These are phyloP conservation scores for Caenorhabditis tropicalis DNA, from an alignment of 1,140 invertebrate species.

Conservation along the genomic window DNA sequence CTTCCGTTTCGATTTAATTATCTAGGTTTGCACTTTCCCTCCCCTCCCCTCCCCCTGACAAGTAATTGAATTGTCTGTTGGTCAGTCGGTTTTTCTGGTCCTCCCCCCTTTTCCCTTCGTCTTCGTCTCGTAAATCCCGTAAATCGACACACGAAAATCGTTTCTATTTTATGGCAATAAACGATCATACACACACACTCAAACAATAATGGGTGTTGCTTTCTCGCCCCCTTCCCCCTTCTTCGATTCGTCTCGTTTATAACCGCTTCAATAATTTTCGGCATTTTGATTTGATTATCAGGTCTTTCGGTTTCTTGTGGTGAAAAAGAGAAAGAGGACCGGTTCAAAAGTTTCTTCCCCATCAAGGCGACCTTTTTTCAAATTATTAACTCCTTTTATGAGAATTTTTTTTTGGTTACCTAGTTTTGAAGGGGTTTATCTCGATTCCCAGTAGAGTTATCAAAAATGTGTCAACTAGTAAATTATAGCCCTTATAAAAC, in stretches of 20 bases:
- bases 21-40: too few relatives aligned
- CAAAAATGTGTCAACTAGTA: too few relatives aligned
- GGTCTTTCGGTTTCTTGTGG: background rate
- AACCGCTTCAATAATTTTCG: conserved; percentile 42
- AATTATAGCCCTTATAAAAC: too few relatives aligned
- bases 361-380: background rate
- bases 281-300: conserved; percentile 45
- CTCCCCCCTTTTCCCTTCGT: too few relatives aligned
- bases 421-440: too few relatives aligned
- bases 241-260: background rate
- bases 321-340: background rate
- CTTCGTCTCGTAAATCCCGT: too few relatives aligned
- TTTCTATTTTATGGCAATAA: background rate
- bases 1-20: too few relatives aligned
- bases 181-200: background rate
- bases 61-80: too few relatives aligned
- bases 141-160: background rate
- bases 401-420: too few relatives aligned
- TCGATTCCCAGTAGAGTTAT: too few relatives aligned
- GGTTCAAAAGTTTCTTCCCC: background rate
- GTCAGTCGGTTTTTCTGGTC: too few relatives aligned
- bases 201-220: background rate
- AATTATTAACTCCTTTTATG: background rate
- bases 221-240: background rate
- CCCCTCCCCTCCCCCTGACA: too few relatives aligned